Base-by-base conservation (phyloP, 2,888 invertebrate genomes). In the Acrobeloides nanus region DNA sequence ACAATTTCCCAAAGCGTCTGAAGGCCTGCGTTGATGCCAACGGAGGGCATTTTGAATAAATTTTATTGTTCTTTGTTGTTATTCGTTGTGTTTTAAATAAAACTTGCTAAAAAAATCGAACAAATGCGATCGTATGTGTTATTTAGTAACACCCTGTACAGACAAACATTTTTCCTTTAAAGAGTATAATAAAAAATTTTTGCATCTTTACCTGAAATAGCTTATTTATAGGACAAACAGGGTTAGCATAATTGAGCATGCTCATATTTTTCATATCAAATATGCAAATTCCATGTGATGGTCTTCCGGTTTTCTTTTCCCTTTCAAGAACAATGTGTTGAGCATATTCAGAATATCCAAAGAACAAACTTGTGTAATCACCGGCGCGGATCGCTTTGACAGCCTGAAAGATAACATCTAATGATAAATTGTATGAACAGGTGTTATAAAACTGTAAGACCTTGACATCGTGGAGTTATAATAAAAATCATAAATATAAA, bases 251-350 rank as follows among this genome's bases (percentile, higher is more conserved):
- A 32, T 51, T 46, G 29, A 53, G 18, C 37, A 61, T 48, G 27
- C 24, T 25, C 51, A 53, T 53, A n/a, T 46, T 26, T 18, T 41
- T 34, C 61, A 61, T 62, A 46, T 61, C 61, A 31, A 61, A 61
- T 17, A 61, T 60, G 48, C 62, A 62, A n/a, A 61, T 49, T 8
- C 55, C 61, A 40, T 59, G 48, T 24, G 60, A 57, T 2, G 46
- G 46, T 29, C 45, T 45, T 10, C 61, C 61, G 29, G 47, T 51
- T 24, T 46, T 41, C 20, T 25, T 15, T 40, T 61, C 61, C 20
- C 51, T 52, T 23, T 48, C 45, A 10, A 61, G 38, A 18, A 61
- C 44, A 32, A 63, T 40, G 21, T 38, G 49, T 44, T 58, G 53
- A 31, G 57, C 47, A 39, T 53, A 57, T 34, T 61, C 61, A 45